A percentile compares a stretch with the other conserved stretches of the same genome.
Evolutionary conservation across 2,113 vertebrate genomes (phyloP).

Genomic region (Platysteira castanea): DNA sequence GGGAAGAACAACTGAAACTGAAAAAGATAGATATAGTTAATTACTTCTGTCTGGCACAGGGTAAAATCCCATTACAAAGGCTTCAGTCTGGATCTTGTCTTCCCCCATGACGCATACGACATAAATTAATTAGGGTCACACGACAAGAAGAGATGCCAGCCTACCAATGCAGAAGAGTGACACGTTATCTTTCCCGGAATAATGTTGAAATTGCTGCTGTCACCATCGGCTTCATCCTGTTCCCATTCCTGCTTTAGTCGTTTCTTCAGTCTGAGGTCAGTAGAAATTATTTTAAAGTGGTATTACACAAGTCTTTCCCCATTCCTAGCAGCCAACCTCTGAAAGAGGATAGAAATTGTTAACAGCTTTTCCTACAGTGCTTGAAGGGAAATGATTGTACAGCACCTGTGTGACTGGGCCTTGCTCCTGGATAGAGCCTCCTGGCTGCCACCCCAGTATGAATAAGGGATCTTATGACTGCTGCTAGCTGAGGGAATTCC

Average conservation of each 20-base stretch:
- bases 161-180: neutral
- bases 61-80: slow-evolving; percentile 41
- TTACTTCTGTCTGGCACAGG: slow-evolving; percentile 42
- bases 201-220: neutral
- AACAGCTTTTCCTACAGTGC: neutral
- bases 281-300: neutral
- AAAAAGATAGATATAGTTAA: slow-evolving; percentile 54
- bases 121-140: slow-evolving; percentile 38
- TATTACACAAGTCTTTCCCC: neutral
- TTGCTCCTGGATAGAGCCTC: neutral
- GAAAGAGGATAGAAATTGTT: neutral
- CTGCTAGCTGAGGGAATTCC: neutral
- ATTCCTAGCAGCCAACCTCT: neutral
- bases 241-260: neutral
- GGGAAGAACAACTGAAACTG: slow-evolving; percentile 35
- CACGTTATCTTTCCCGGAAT: neutral
- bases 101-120: neutral
- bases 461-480: neutral
- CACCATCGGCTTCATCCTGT: neutral
- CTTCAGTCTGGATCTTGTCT: slow-evolving; percentile 31
- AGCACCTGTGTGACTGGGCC: neutral
- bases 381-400: neutral
- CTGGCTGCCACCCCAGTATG: neutral
- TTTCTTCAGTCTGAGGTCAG: neutral
- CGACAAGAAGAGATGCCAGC: neutral